phyloP scores from a whole-genome alignment of 1,140 invertebrate genomes.

The Pectinophora gossypiella region DNA sequence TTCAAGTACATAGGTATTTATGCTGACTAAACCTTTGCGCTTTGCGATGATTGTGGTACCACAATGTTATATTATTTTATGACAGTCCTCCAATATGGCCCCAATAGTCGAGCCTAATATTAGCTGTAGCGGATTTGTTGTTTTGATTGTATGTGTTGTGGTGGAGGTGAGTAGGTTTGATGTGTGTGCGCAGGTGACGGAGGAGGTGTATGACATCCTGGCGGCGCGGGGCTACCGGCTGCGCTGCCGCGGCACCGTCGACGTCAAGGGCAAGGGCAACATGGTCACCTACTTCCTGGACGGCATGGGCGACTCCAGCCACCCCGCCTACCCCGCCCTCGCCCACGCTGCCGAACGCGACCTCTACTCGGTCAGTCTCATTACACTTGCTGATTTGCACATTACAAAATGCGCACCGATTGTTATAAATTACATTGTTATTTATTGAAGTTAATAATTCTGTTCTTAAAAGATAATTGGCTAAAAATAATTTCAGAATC shows the following conservation, averaged over 20 bases:
- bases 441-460: no score
- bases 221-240: constrained; percentile 84
- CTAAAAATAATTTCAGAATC: no score
- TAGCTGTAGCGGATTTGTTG: no score
- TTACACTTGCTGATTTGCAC: no score
- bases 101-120: background rate
- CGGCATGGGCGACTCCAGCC: constrained; percentile 63
- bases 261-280: constrained; percentile 95
- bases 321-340: constrained; percentile 2
- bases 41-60: background rate
- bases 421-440: no score
- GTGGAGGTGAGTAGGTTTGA: background rate
- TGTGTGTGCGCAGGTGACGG: constrained; percentile 81
- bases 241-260: constrained; percentile 87
- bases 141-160: background rate
- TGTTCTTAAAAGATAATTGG: no score
- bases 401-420: no score
- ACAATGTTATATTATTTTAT: background rate
- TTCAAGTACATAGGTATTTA: no score
- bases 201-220: constrained; percentile 90
- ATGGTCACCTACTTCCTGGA: constrained; percentile 96
- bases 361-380: constrained; percentile 46
- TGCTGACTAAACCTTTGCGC: no score
- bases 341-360: constrained; percentile 16
- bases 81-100: no score